Conservation (phyloP, 2,113 vertebrate genomes). For the Fulica atra region DNA sequence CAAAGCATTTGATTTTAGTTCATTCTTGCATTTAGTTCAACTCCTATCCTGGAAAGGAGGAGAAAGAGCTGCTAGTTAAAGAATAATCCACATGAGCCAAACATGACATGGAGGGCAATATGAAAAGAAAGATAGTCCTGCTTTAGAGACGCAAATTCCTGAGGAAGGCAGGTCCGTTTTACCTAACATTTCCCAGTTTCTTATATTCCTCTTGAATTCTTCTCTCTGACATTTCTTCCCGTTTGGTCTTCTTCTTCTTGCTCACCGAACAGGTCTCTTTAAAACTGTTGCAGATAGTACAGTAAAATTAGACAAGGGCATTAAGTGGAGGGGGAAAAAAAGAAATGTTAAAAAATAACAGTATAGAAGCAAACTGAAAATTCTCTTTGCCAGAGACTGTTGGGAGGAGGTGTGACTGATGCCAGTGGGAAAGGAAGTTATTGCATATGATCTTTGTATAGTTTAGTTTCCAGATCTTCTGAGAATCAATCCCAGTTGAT, state of each 20-base stretch:
- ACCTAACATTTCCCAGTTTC: constrained; percentile 93
- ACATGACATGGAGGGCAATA: neutral
- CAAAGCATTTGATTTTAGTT: neutral
- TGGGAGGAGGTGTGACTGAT: neutral
- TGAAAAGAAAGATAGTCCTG: neutral
- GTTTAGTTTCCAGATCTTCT: neutral
- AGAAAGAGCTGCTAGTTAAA: neutral
- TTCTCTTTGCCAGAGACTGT: neutral
- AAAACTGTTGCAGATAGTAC: constrained; percentile 79
- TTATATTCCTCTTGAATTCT: constrained; percentile 94
- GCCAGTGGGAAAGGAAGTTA: neutral
- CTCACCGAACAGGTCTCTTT: constrained; percentile 96
- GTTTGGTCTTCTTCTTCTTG: constrained; percentile 93
- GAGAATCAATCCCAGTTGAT: neutral
- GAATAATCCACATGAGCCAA: neutral
- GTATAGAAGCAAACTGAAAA: neutral
- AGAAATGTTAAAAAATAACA: neutral
- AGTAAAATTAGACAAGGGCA: neutral
- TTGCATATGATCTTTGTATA: neutral
- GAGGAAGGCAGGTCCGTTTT: neutral
- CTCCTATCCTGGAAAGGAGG: neutral
- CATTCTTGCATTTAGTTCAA: neutral
- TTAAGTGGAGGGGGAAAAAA: neutral
- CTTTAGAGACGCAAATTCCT: neutral
- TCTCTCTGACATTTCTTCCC: constrained; percentile 91